Base-by-base conservation (phyloP, 2,113 vertebrate genomes). In the Podiceps cristatus region DNA sequence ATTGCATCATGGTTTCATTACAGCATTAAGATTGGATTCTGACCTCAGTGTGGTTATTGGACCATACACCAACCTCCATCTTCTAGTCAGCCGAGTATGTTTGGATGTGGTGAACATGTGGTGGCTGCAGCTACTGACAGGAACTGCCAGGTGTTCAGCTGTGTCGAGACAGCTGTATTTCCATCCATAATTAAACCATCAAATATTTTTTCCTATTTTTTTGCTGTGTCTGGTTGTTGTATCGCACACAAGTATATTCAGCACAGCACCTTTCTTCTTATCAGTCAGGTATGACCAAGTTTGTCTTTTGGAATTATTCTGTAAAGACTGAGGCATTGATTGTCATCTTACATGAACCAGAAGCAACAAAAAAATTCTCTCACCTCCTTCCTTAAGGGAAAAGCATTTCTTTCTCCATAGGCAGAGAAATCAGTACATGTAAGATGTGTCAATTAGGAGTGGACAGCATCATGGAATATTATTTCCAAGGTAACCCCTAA, bases 291-390 rank as follows among this genome's bases (percentile, higher is more conserved):
- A 93, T 82, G 91, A 86, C 73, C 86, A 94, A 60, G 62, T 77
- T 96, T 97, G 83, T 90, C 87, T 78, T 96, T 55, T 40, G 50
- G 79, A 88, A 97, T 95, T 88, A 80, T 73, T 42, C 88, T 86
- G 94, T 85, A 67, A 93, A 93, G 66, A 55, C 5, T 83, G 77
- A 96, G 73, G 90, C 71, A 20, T 24, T 22, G 83, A 55, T 79
- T 92, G 68, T 83, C 60, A 74, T 63, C 53, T 81, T 56, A 78
- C 64, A 23, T 2, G 5, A 80, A 78, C 31, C 67, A 88, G n/a
- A 67, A 82, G 71, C 55, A 69, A 31, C 20, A 86, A 50, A 42
- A 44, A 79, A 86, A 82, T 45, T 18, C 37, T 62, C 27, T 79
- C 55, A 24, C 42, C 33, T 40, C 33, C 16, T 68, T 96, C 71